Conservation (phyloP, 2,113 vertebrate genomes). For the Lutjanus erythropterus region DNA sequence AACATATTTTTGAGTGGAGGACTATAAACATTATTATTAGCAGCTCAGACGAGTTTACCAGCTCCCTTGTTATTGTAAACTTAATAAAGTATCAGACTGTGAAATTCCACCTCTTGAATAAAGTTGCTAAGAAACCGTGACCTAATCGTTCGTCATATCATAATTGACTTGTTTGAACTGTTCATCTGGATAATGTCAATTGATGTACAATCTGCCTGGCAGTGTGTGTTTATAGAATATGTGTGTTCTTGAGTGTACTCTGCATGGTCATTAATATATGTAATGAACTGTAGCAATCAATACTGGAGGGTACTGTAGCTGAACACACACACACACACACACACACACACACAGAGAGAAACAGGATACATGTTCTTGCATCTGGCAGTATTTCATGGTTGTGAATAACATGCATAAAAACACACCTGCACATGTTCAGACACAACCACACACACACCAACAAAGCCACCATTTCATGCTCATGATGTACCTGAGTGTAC, state of each 20-base stretch:
- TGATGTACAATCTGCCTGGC: background rate
- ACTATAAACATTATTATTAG: too few relatives aligned
- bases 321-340: background rate
- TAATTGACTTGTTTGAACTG: background rate
- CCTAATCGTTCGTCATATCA: background rate
- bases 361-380: background rate
- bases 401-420: background rate
- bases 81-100: background rate
- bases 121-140: slow-evolving; percentile 3
- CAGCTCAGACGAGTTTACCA: too few relatives aligned
- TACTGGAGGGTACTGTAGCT: background rate
- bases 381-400: background rate
- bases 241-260: background rate
- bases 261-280: slow-evolving; percentile 6
- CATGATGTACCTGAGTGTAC: background rate
- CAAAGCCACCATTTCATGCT: background rate
- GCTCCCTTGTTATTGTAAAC: background rate
- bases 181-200: background rate
- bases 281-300: slow-evolving; percentile 35
- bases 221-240: background rate
- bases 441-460: background rate
- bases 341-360: background rate
- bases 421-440: background rate
- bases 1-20: background rate
- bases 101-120: background rate